Evolutionary conservation across 1,140 invertebrate species (phyloP).

Genomic region (Drosophila tsacasi): DNA sequence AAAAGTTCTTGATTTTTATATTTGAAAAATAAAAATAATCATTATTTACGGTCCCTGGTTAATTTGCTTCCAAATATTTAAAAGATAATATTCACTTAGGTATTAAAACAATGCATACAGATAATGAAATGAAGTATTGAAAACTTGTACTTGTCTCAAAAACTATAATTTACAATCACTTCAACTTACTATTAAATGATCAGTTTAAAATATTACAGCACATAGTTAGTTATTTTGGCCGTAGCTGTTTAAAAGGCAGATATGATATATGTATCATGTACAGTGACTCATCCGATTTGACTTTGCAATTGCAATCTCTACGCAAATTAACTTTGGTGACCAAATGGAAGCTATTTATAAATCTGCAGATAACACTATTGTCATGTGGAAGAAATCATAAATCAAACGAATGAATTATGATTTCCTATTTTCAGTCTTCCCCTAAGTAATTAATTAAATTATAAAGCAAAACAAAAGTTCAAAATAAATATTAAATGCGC

Average conservation of each 20-base stretch:
- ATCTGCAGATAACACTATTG: constrained; percentile 11
- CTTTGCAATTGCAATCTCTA: constrained; percentile 39
- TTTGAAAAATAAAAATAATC: too few species aligned
- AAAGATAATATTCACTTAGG: too few species aligned
- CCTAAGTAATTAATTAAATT: neutral
- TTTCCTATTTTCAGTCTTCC: too few species aligned
- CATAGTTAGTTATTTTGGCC: neutral
- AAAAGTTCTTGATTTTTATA: too few species aligned
- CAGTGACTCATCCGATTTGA: constrained; percentile 34
- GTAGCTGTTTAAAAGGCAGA: constrained; percentile 3
- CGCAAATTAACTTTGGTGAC: constrained; percentile 35
- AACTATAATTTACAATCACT: neutral
- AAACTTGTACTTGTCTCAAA: too few species aligned
- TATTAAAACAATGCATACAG: too few species aligned
- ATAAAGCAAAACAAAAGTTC: neutral
- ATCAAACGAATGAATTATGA: constrained; percentile 16
- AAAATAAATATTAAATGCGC: constrained; percentile 5
- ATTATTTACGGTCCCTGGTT: too few species aligned
- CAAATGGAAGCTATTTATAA: constrained; percentile 24
- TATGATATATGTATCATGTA: constrained; percentile 10
- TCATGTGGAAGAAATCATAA: constrained; percentile 22
- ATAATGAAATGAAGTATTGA: too few species aligned
- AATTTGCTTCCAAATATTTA: too few species aligned
- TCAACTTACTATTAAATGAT: neutral
- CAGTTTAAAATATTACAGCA: neutral